Percentiles rank a stretch among this genome's conserved stretches.
Conservation (phyloP, 2,113 vertebrate genomes). For the Vireo altiloquus region DNA sequence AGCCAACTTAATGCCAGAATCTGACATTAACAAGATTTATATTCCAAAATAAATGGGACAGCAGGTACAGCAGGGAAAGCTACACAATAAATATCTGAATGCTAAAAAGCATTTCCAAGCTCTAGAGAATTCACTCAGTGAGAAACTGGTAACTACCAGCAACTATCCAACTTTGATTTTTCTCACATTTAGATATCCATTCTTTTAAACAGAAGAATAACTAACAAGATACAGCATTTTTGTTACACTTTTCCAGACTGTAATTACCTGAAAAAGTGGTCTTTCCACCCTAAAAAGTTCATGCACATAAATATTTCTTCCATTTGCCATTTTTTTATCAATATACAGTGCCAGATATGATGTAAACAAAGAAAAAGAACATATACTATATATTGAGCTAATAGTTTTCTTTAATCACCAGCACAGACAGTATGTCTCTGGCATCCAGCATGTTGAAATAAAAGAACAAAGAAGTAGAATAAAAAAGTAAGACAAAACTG, state of each 20-base stretch:
- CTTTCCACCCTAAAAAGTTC: not conserved
- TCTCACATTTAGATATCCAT: not conserved
- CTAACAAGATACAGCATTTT: not conserved
- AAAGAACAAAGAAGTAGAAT: not conserved
- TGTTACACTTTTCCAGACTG: not conserved
- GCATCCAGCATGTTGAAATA: not conserved
- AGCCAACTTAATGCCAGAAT: not conserved
- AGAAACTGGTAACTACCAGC: not conserved
- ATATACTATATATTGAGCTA: not conserved
- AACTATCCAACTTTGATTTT: not conserved
- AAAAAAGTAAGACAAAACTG: not conserved
- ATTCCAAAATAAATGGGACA: not conserved
- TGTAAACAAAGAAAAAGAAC: not conserved
- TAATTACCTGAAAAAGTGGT: not conserved
- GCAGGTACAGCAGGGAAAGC: not conserved
- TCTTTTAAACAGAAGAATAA: not conserved
- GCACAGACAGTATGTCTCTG: not conserved
- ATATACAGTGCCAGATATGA: not conserved
- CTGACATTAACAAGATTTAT: not conserved
- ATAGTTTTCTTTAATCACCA: not conserved
- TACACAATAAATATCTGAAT: not conserved
- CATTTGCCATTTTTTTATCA: not conserved
- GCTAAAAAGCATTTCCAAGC: not conserved
- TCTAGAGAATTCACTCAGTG: not conserved
- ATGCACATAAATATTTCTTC: not conserved